A percentile compares a stretch with the other conserved stretches of the same genome.
Conservation (phyloP, 2,113 vertebrate species). For the Spermophilus dauricus region DNA sequence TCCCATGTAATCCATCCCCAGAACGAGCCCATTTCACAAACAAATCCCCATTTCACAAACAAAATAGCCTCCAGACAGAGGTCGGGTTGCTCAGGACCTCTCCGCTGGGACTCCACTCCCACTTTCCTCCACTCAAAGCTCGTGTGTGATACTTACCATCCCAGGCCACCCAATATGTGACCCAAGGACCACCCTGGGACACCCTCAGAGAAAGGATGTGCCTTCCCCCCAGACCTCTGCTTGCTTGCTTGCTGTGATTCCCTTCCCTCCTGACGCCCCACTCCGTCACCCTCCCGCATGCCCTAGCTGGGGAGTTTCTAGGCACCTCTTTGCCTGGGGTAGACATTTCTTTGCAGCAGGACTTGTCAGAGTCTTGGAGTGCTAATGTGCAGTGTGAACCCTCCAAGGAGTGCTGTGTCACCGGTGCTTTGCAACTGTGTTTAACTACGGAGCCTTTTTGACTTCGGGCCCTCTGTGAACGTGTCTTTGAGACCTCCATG, state of each 20-base stretch:
- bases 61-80: background rate
- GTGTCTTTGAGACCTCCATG: background rate
- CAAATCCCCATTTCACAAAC: background rate
- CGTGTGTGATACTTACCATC: background rate
- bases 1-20: background rate
- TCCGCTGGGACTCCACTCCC: fast-evolving
- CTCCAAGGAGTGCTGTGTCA: fast-evolving
- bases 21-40: background rate
- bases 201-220: background rate
- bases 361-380: background rate
- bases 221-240: background rate
- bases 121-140: background rate
- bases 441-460: background rate
- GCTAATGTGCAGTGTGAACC: background rate
- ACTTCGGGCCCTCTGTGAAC: background rate
- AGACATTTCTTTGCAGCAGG: background rate
- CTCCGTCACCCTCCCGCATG: fast-evolving
- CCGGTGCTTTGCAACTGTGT: background rate
- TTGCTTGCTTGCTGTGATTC: fast-evolving
- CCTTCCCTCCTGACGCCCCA: fast-evolving
- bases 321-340: fast-evolving
- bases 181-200: too few relatives aligned
- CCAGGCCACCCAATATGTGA: background rate
- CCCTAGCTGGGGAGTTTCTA: background rate
- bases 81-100: background rate